These are phyloP conservation scores for Nomada ferruginata DNA, from an alignment of 2,888 invertebrate species.

Conservation along the genomic window DNA sequence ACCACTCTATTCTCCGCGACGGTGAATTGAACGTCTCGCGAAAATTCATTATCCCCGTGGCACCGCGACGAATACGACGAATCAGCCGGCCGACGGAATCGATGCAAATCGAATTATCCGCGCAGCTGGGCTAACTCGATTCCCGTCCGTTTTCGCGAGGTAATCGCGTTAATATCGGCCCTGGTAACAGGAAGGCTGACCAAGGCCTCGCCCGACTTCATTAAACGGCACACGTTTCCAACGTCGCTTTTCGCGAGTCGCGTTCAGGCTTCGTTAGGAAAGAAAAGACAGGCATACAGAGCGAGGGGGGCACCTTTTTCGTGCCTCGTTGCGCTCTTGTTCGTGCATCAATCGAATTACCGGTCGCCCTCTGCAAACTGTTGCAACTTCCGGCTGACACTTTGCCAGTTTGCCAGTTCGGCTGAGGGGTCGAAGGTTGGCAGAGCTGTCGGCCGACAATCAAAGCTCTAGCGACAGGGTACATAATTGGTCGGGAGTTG, in stretches of 20 bases:
- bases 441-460: not conserved
- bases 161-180: conserved; percentile 72
- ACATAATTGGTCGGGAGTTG: conserved; percentile 11
- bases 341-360: conserved; percentile 47
- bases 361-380: conserved; percentile 31
- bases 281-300: not conserved
- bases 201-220: conserved; percentile 63
- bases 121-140: conserved; percentile 68
- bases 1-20: conserved; percentile 22
- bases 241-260: conserved; percentile 11
- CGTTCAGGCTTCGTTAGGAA: conserved; percentile 60
- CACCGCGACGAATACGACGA: conserved; percentile 29
- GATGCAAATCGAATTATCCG: conserved; percentile 65
- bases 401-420: not conserved
- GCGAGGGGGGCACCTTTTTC: not conserved
- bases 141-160: conserved; percentile 65
- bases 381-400: conserved; percentile 35
- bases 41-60: conserved; percentile 51
- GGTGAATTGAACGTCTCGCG: conserved; percentile 47
- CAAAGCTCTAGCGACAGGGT: conserved; percentile 1
- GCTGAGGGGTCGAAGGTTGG: not conserved
- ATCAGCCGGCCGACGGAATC: conserved; percentile 50
- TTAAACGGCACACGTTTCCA: conserved; percentile 61
- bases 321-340: conserved; percentile 19
- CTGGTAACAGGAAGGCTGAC: conserved; percentile 68